A percentile compares a stretch with the other conserved stretches of the same genome.
Conservation (phyloP, 2,888 invertebrate species). For the Eueremaeus valkanovi region DNA sequence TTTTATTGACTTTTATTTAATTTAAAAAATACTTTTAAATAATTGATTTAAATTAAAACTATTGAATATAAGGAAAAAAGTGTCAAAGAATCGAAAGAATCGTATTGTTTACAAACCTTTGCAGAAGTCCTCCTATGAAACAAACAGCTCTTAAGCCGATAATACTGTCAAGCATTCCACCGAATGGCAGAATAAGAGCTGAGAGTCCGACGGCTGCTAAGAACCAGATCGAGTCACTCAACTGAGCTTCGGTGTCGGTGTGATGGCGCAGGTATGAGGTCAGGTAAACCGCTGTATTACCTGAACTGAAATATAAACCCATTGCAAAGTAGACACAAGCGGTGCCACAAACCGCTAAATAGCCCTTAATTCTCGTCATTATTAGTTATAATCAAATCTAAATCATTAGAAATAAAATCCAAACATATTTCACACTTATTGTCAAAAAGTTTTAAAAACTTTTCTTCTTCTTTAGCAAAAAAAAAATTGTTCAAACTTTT, state of each 20-base stretch:
- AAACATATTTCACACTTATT: not conserved
- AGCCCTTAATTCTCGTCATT: conserved; percentile 9
- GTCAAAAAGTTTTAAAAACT: not conserved
- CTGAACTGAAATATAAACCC: conserved; percentile 40
- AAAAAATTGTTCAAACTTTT: too few species aligned
- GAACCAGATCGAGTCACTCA: conserved; percentile 40
- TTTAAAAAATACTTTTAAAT: not conserved
- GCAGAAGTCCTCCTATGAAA: conserved; percentile 35
- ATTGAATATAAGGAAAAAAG: not conserved
- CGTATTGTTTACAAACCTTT: conserved; percentile 28
- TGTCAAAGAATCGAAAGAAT: too few species aligned
- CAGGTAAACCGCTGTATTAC: conserved; percentile 38
- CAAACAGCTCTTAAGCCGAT: conserved; percentile 40
- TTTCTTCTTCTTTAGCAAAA: too few species aligned
- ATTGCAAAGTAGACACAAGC: conserved; percentile 39
- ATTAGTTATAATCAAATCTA: not conserved
- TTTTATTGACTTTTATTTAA: too few species aligned
- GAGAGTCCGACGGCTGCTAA: conserved; percentile 40
- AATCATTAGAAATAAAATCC: not conserved
- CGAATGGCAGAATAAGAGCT: conserved; percentile 38
- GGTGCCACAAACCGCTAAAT: conserved; percentile 38
- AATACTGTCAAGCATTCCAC: conserved; percentile 37
- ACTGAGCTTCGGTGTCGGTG: conserved; percentile 1
- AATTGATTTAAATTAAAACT: not conserved
- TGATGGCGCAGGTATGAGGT: conserved; percentile 36